Base-by-base conservation (phyloP, 2,888 invertebrate genomes). In the Achlya flavicornis region DNA sequence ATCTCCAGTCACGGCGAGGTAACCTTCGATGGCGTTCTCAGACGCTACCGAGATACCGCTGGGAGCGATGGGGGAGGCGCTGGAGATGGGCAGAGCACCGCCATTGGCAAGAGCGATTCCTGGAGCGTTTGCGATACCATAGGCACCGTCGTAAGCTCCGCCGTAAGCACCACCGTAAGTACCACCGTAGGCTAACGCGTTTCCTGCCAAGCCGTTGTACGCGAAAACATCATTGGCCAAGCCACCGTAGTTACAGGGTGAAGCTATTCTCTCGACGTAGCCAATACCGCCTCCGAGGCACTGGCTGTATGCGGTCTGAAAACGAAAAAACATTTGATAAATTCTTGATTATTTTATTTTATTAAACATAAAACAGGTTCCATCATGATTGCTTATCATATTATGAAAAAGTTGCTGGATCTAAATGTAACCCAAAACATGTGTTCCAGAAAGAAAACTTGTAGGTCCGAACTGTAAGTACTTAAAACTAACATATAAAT, bases 31-130 rank as follows among this genome's bases (percentile, higher is more conserved):
- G 14, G 11, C 58, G 57, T 64, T 62, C 41, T 68, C 70, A n/a
- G 69, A 66, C 0, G 75, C 70, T n/a, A 66, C 61, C 1, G 77
- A 57, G 11, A 70, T 61, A 0, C 80, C 78, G 14, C 71, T 66
- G 12, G 73, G 65, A 57, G 67, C 61, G 58, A 76, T 74, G 19
- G 74, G 76, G 5, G 76, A 68, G 5, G 66, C 59, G 16, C 73
- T 71, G 43, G 72, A 63, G 33, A 72, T 53, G 35, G 65, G 66
- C 26, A 65, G 64, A 26, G 64, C 65, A 11, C 68, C 65, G 32
- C 70, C 68, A 19, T 38, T 59, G 41, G 63, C 61, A 41, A 61
- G 61, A 19, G 63, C 58, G 6, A 61, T 60, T 16, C 64, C 61
- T n/a, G 46, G 46, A 46, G 46, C 46, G n/a, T n/a, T 46, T 4